Conservation (phyloP, 2,113 vertebrate genomes). For the Mustelus asterias region DNA sequence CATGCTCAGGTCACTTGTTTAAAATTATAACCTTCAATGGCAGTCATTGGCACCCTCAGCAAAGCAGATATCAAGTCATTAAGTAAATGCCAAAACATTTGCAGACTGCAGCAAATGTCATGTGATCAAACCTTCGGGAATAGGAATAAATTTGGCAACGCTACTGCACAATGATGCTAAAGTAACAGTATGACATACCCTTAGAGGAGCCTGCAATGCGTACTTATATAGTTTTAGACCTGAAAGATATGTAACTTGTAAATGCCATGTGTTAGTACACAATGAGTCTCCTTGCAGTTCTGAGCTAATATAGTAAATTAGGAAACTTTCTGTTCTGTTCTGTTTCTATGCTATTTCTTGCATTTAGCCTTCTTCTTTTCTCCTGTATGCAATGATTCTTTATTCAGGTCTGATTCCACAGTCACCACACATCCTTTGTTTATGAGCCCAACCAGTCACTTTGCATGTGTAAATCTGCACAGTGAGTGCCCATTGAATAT, state of each 20-base stretch:
- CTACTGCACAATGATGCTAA: background rate
- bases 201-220: background rate
- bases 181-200: background rate
- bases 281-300: background rate
- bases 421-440: no score
- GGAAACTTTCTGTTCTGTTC: background rate
- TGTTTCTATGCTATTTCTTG: background rate
- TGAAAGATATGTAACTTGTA: background rate
- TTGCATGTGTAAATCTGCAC: no score
- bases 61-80: background rate
- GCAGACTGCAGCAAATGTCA: background rate
- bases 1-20: background rate
- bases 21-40: background rate
- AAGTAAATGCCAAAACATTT: background rate
- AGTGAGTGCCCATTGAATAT: no score
- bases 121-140: background rate
- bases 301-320: background rate
- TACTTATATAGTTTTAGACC: background rate
- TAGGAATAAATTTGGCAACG: background rate
- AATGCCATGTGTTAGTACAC: background rate
- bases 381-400: no score
- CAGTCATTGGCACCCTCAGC: background rate
- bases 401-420: no score
- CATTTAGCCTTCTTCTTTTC: no score
- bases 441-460: no score